Base-by-base conservation (phyloP, 2,797 vertebrate species). In the Microcaecilia unicolor region DNA sequence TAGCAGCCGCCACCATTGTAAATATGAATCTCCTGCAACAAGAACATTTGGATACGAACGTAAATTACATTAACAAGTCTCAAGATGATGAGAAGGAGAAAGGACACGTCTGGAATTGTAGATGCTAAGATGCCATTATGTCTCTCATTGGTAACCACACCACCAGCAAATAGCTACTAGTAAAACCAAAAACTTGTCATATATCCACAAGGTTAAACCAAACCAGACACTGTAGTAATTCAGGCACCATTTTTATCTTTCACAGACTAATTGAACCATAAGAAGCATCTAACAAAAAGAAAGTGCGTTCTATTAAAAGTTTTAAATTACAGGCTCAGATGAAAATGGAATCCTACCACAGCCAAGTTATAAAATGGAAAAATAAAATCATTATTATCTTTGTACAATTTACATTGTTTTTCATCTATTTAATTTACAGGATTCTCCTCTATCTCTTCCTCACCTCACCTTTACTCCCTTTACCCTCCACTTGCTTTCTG, bases 321-420 rank as follows among this genome's bases (percentile, higher is more conserved):
- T 70, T 64, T 62, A 59, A 69, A 28, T 53, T 70, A 59, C 53
- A 66, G 61, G 19, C 49, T 58, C 39, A 53, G 51, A 47, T 53
- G 55, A 67, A 64, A 41, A 37, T 60, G 37, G 43, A 54, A 71
- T 67, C 53, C 51, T 22, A 64, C 41, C 29, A 51, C 53, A 68
- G 65, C 58, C 9, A 59, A 39, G 58, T 51, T 64, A 61, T 34
- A 60, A 57, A 61, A 63, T 29, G 58, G 43, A 61, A 76, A 62
- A 68, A 64, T 27, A 23, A 51, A 19, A 37, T 55, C 64, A 66
- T 51, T 41, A 45, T 29, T 45, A 61, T 55, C 60, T 55, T 72
- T 44, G 61, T 67, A 68, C 57, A 48, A 69, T 50, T 57, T 33
- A 32, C 2, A 9, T 60, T 63, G 34, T 61, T 50, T 37, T 18